A percentile compares a stretch with the other conserved stretches of the same genome.
Conservation (phyloP, 2,888 invertebrate species). For the Spialia ferax region DNA sequence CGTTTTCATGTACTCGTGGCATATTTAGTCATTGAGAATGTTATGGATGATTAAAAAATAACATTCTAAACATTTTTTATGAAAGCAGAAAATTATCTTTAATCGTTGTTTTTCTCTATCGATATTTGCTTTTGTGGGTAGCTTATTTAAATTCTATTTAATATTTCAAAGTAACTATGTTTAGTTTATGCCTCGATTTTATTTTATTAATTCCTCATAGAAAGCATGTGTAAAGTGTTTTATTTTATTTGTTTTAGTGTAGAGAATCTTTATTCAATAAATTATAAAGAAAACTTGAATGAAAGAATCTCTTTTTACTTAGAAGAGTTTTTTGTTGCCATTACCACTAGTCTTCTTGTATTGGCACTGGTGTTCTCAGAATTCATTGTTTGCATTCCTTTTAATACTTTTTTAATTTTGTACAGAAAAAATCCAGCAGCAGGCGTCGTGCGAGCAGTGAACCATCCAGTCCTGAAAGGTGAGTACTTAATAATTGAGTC, state of each 20-base stretch:
- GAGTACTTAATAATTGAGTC: conserved; percentile 38
- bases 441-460: conserved; percentile 74
- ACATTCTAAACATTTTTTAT: conserved; percentile 46
- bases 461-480: conserved; percentile 75
- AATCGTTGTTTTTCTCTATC: conserved; percentile 49
- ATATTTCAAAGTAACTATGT: conserved; percentile 52
- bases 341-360: conserved; percentile 84
- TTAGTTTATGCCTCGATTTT: conserved; percentile 64
- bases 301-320: conserved; percentile 66
- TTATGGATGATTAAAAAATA: conserved; percentile 71
- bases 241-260: conserved; percentile 53
- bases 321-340: conserved; percentile 77
- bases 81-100: conserved; percentile 43
- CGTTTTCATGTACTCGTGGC: conserved; percentile 29
- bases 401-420: conserved; percentile 58
- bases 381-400: conserved; percentile 34
- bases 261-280: conserved; percentile 60
- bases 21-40: conserved; percentile 67
- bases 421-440: conserved; percentile 81
- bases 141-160: conserved; percentile 66
- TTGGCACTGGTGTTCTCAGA: conserved; percentile 83
- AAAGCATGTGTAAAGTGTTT: conserved; percentile 76
- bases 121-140: conserved; percentile 75
- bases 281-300: conserved; percentile 34
- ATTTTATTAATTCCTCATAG: conserved; percentile 66